phyloP scores from a whole-genome alignment of 1,140 invertebrate genomes.

The Archivesica marissinica region DNA sequence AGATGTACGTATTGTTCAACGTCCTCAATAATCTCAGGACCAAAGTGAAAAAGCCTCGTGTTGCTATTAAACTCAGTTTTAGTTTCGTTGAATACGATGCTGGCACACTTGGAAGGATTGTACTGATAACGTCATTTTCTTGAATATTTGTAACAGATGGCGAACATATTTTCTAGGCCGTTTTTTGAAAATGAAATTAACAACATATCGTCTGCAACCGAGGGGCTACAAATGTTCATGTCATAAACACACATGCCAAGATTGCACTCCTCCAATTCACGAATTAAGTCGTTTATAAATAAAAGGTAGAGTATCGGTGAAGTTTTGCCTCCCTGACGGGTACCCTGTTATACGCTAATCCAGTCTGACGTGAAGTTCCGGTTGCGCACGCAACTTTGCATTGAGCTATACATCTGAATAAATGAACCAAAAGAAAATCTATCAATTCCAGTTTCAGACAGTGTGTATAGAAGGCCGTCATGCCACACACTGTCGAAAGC shows the following conservation, averaged over 20 bases:
- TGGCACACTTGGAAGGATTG: constrained; percentile 14
- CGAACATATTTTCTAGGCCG: constrained; percentile 2
- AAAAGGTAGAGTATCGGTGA: constrained; percentile 21
- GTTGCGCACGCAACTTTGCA: background rate
- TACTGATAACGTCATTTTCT: constrained; percentile 21
- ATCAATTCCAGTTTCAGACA: background rate
- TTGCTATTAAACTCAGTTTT: background rate
- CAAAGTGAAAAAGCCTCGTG: background rate
- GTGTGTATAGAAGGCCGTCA: background rate
- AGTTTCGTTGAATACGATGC: constrained; percentile 18
- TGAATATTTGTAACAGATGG: constrained; percentile 28
- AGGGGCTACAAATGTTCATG: background rate
- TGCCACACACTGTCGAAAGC: constrained; percentile 36
- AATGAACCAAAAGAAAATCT: background rate
- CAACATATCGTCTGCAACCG: constrained; percentile 35
- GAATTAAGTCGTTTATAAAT: constrained; percentile 10
- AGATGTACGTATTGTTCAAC: background rate
- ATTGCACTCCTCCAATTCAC: background rate
- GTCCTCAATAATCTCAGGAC: background rate
- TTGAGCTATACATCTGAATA: background rate
- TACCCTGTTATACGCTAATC: background rate
- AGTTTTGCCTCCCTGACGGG: constrained; percentile 16
- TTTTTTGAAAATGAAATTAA: constrained; percentile 13
- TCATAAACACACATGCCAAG: constrained; percentile 14
- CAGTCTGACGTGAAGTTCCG: background rate